Percentiles rank a stretch among this genome's conserved stretches.
phyloP scores from a whole-genome alignment of 2,113 vertebrate species.

The Chaenocephalus aceratus region DNA sequence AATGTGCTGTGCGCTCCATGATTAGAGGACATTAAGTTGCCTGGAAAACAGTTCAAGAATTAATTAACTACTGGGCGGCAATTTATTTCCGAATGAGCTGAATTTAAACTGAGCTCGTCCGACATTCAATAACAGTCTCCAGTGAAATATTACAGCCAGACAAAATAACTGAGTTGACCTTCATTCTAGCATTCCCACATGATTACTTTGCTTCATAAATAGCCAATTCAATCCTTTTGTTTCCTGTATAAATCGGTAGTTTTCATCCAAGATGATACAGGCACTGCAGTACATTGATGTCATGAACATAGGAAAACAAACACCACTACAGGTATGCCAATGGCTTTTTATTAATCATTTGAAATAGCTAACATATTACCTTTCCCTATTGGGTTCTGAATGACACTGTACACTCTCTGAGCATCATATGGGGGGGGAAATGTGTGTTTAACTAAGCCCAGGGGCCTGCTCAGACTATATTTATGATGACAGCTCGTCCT shows the following conservation, averaged over 20 bases:
- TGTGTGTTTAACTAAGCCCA: conserved; percentile 46
- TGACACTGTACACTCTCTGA: conserved; percentile 36
- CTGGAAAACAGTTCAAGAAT: conserved; percentile 56
- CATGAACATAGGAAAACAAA: conserved; percentile 9
- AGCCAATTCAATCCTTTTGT: conserved; percentile 13
- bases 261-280: conserved; percentile 7
- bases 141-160: conserved; percentile 38
- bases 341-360: conserved; percentile 19
- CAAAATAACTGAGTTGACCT: conserved; percentile 45
- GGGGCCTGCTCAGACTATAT: conserved; percentile 44
- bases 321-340: neutral
- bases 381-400: conserved; percentile 19
- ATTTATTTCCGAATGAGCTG: conserved; percentile 44
- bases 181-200: conserved; percentile 20
- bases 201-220: conserved; percentile 15
- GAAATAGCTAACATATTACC: conserved; percentile 22
- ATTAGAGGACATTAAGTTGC: conserved; percentile 49
- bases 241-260: neutral
- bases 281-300: conserved; percentile 1
- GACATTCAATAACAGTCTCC: conserved; percentile 37
- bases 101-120: conserved; percentile 49
- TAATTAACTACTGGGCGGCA: conserved; percentile 58
- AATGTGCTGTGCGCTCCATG: conserved; percentile 40
- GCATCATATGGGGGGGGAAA: conserved; percentile 41
- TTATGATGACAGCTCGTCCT: conserved; percentile 58